A percentile compares a stretch with the other conserved stretches of the same genome.
phyloP scores from a whole-genome alignment of 2,888 invertebrate species.

The Conomelus anceps region DNA sequence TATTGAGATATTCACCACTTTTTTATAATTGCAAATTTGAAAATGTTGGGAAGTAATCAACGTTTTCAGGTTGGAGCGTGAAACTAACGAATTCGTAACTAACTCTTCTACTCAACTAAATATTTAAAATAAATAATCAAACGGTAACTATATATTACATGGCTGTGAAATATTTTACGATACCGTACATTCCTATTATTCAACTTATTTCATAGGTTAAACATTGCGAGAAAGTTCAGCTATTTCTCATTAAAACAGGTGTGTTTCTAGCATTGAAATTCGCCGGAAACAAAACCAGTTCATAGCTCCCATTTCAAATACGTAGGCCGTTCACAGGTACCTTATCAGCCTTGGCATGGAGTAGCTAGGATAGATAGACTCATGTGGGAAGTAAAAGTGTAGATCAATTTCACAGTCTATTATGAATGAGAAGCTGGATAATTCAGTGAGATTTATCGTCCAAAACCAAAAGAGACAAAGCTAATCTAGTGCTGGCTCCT shows the following conservation, averaged over 20 bases:
- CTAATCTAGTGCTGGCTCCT: background rate
- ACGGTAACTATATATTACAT: too few species aligned
- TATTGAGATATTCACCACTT: too few species aligned
- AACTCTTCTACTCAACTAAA: too few species aligned
- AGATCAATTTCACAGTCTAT: background rate
- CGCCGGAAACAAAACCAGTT: background rate
- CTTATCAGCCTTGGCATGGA: background rate
- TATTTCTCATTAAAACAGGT: background rate
- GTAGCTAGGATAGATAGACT: background rate
- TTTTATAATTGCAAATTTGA: too few species aligned
- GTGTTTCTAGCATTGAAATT: background rate
- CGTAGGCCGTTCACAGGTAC: background rate
- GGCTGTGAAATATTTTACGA: too few species aligned
- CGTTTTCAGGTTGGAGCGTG: too few species aligned
- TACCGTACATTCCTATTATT: too few species aligned
- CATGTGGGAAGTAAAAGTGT: background rate
- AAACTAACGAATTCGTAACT: too few species aligned
- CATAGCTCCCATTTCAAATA: background rate
- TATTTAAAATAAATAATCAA: too few species aligned
- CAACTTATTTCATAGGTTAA: too few species aligned
- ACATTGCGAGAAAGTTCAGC: background rate
- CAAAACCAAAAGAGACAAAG: background rate
- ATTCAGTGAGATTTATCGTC: background rate
- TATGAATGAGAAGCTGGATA: background rate
- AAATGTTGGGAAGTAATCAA: too few species aligned